Conservation (phyloP, 2,888 invertebrate species). For the Athalia circularis region DNA sequence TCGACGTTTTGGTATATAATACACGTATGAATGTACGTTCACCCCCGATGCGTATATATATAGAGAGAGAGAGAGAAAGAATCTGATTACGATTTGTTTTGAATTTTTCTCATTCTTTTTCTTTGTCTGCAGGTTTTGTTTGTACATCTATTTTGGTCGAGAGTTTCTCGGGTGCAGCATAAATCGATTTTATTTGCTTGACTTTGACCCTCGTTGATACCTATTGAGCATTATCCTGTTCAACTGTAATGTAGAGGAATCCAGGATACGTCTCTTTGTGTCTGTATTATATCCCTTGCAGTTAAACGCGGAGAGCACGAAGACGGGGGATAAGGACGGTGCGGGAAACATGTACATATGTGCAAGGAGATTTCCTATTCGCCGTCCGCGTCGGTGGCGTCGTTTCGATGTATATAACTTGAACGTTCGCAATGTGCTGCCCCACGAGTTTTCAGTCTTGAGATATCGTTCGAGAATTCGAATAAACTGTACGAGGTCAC, state of each 20-base stretch:
- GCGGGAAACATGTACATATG: no score
- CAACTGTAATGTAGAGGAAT: slow-evolving; percentile 1
- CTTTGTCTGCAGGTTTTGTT: neutral
- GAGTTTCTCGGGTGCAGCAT: neutral
- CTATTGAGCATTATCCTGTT: slow-evolving; percentile 4
- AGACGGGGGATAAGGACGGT: neutral
- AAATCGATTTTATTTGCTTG: slow-evolving; percentile 2
- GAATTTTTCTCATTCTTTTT: neutral
- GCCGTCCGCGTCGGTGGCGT: no score
- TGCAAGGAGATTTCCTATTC: no score
- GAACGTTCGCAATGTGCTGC: slow-evolving; percentile 9
- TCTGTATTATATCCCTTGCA: neutral
- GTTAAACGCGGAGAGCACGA: neutral
- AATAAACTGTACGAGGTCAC: slow-evolving; percentile 43
- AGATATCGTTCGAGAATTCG: slow-evolving; percentile 37
- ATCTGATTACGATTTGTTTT: neutral
- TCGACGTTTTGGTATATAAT: no score
- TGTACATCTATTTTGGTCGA: neutral
- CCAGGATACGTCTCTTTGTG: slow-evolving; percentile 14
- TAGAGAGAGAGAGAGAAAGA: neutral
- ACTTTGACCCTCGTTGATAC: slow-evolving; percentile 6
- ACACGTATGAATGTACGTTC: no score
- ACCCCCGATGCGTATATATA: no score
- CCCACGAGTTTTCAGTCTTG: slow-evolving; percentile 32
- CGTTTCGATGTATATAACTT: neutral